Percentiles rank a stretch among this genome's conserved stretches.
Conservation (phyloP, 1,140 invertebrate genomes). For the Atta cephalotes region DNA sequence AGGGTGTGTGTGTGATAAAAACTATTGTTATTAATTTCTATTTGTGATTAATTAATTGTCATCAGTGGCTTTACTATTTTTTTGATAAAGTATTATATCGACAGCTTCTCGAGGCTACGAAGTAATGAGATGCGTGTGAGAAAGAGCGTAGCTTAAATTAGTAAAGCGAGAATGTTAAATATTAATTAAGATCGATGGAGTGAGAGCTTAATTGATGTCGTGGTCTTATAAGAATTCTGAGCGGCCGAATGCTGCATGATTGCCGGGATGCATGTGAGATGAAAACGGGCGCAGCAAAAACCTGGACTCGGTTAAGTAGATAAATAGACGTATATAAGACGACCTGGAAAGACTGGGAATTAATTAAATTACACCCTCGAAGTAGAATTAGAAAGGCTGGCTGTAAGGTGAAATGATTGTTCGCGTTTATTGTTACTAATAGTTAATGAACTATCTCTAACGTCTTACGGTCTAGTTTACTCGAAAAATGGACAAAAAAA, state of each 20-base stretch:
- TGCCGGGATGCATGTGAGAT: slow-evolving; percentile 23
- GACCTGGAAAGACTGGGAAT: slow-evolving; percentile 67
- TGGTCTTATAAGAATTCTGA: slow-evolving; percentile 37
- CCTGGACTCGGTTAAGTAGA: slow-evolving; percentile 66
- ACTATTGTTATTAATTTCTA: slow-evolving; percentile 75
- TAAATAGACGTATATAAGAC: slow-evolving; percentile 70
- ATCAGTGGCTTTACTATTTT: slow-evolving; percentile 72
- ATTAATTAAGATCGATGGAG: slow-evolving; percentile 35
- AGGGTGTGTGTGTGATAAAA: no score
- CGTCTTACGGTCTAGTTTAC: slow-evolving; percentile 76
- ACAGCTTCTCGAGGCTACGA: slow-evolving; percentile 74
- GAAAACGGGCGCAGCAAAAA: slow-evolving; percentile 43
- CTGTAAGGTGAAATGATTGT: slow-evolving; percentile 70
- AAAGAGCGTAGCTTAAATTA: slow-evolving; percentile 39
- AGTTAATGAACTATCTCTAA: slow-evolving; percentile 74
- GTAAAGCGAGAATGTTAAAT: slow-evolving; percentile 17
- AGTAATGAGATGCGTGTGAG: slow-evolving; percentile 25
- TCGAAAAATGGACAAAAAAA: slow-evolving; percentile 63
- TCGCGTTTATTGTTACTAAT: slow-evolving; percentile 74
- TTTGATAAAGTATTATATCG: slow-evolving; percentile 69
- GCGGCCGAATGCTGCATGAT: slow-evolving; percentile 13
- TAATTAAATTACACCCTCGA: slow-evolving; percentile 65
- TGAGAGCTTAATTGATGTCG: neutral
- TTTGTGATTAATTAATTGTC: slow-evolving; percentile 70
- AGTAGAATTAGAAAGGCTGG: slow-evolving; percentile 55